Conservation (phyloP, 1,140 invertebrate genomes). For the Bombyx mandarina region DNA sequence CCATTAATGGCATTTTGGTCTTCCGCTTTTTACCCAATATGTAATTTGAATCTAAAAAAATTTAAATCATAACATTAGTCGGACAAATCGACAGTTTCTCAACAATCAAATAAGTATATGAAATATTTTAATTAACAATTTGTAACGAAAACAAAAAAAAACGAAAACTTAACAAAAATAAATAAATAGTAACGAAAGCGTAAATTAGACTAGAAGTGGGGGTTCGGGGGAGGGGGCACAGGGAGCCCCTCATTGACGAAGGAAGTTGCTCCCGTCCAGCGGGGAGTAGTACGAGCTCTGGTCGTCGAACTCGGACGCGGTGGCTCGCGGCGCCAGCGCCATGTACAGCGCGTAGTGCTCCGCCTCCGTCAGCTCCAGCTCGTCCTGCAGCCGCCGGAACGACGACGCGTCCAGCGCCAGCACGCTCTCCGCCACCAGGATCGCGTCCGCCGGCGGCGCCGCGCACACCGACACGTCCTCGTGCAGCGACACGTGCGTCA, state of each 20-base stretch:
- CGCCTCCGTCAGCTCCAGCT: conserved; percentile 81
- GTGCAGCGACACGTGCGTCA: conserved; percentile 75
- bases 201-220: background rate
- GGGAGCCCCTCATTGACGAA: conserved; percentile 32
- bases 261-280: conserved; percentile 80
- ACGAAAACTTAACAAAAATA: conserved; percentile 9
- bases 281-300: conserved; percentile 88
- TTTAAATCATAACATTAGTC: conserved; percentile 11
- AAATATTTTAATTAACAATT: background rate
- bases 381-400: conserved; percentile 60
- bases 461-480: conserved; percentile 19
- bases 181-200: conserved; percentile 5
- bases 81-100: background rate
- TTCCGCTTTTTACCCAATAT: conserved; percentile 38
- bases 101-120: background rate
- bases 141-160: conserved; percentile 2
- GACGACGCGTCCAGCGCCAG: conserved; percentile 56
- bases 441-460: conserved; percentile 51
- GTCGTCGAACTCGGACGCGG: conserved; percentile 88
- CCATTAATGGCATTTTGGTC: conserved; percentile 13
- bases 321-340: conserved; percentile 85
- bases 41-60: conserved; percentile 39
- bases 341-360: conserved; percentile 90
- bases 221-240: no score
- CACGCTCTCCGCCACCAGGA: conserved; percentile 64